These are phyloP conservation scores for Polyergus mexicanus DNA, from an alignment of 1,140 invertebrate genomes.

Conservation along the genomic window DNA sequence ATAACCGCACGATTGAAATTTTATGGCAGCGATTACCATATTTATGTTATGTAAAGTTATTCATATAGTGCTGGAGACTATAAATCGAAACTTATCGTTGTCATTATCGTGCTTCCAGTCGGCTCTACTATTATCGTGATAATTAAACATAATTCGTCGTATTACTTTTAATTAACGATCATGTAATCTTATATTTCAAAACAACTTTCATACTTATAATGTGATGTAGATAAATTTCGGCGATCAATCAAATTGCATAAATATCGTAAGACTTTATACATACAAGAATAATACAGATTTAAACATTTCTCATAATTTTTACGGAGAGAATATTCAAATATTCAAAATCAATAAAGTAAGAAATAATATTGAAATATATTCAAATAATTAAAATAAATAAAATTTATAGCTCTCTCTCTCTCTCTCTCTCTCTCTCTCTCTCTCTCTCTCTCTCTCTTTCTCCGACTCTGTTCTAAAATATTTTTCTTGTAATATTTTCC, in stretches of 20 bases:
- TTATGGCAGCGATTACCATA: constrained; percentile 62
- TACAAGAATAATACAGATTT: neutral
- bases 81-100: constrained; percentile 65
- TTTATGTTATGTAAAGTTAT: constrained; percentile 64
- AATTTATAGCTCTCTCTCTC: neutral
- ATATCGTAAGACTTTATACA: neutral
- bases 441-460: neutral
- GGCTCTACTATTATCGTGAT: constrained; percentile 47
- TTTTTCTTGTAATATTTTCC: neutral
- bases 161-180: constrained; percentile 36
- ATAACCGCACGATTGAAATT: constrained; percentile 62
- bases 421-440: neutral
- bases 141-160: constrained; percentile 26
- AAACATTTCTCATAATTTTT: too few relatives aligned
- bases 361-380: neutral
- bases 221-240: neutral
- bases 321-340: neutral
- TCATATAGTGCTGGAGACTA: constrained; percentile 64
- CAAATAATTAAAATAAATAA: neutral
- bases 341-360: neutral
- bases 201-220: neutral
- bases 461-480: neutral
- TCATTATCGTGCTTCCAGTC: constrained; percentile 56
- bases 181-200: neutral
- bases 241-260: too few relatives aligned